Conservation (phyloP, 35 echinoderm and acorn worm species). For the Heliocidaris erythrogramma region DNA sequence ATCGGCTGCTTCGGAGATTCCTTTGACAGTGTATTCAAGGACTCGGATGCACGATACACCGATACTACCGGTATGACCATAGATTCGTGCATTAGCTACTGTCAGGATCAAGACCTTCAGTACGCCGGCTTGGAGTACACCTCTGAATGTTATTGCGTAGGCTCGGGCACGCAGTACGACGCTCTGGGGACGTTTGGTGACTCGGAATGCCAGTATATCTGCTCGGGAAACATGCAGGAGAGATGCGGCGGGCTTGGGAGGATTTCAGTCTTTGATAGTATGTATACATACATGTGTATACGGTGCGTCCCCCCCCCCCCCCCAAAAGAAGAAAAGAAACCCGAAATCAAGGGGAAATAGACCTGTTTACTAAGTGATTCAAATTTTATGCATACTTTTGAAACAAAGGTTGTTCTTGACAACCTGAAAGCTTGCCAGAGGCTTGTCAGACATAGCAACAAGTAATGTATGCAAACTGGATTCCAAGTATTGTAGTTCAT, state of each 20-base stretch:
- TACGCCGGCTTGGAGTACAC: constrained; percentile 20
- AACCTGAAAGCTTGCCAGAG: too few relatives aligned
- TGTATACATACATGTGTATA: background rate
- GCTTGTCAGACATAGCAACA: too few relatives aligned
- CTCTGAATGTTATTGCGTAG: constrained; percentile 19
- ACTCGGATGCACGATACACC: too few relatives aligned
- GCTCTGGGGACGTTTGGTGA: background rate
- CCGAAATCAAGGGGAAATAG: too few relatives aligned
- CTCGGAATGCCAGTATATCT: constrained; percentile 16
- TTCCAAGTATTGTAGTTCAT: too few relatives aligned
- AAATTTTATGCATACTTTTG: too few relatives aligned
- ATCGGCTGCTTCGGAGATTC: constrained; percentile 29
- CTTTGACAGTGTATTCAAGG: background rate
- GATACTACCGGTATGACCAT: background rate
- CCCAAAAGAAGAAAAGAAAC: too few relatives aligned
- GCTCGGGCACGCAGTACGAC: background rate
- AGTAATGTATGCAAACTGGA: too few relatives aligned
- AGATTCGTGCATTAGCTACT: background rate
- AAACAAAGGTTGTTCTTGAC: too few relatives aligned
- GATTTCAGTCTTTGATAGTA: constrained; percentile 23
- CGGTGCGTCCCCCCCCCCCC: too few relatives aligned
- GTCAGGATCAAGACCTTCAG: background rate
- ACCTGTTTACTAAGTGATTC: too few relatives aligned
- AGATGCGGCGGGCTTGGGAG: constrained; percentile 1
- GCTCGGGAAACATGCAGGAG: constrained; percentile 3